Evolutionary conservation across 2,888 invertebrate genomes (phyloP).

Genomic region (Andrena flavipes): DNA sequence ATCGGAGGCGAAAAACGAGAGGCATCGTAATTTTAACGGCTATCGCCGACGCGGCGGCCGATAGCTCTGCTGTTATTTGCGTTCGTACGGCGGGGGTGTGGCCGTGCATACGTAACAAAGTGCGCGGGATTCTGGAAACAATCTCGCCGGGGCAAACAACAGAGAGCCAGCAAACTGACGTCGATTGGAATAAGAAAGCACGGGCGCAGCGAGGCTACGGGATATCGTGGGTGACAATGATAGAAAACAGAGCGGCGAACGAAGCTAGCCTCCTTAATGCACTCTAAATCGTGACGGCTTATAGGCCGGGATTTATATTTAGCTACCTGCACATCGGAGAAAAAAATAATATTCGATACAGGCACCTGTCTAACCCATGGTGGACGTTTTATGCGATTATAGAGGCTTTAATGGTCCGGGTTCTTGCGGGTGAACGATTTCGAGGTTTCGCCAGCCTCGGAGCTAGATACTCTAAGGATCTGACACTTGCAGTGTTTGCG

Average conservation of each 20-base stretch:
- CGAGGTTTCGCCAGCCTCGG: background rate
- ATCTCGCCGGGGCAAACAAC: background rate
- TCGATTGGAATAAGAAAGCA: background rate
- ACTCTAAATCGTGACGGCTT: slow-evolving; percentile 41
- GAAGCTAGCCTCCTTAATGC: slow-evolving; percentile 17
- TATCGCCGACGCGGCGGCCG: background rate
- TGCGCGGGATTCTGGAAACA: background rate
- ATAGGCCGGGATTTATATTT: slow-evolving; percentile 47
- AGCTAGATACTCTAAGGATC: background rate
- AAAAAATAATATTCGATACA: slow-evolving; percentile 52
- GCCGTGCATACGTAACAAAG: background rate
- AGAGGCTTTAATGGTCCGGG: background rate
- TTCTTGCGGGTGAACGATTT: slow-evolving; percentile 12
- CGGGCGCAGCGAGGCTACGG: background rate
- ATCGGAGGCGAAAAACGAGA: slow-evolving; percentile 16
- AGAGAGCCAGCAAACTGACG: background rate
- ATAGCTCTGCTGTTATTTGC: slow-evolving; percentile 8
- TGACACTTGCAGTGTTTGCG: background rate
- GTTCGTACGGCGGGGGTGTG: background rate
- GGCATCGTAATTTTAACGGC: slow-evolving; percentile 26
- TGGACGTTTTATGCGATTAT: slow-evolving; percentile 13
- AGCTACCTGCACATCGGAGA: slow-evolving; percentile 39
- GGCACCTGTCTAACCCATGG: slow-evolving; percentile 13
- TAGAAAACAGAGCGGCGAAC: background rate
- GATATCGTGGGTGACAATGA: no score